Percentiles rank a stretch among this genome's conserved stretches.
These are phyloP conservation scores for Botia kubotai DNA, from an alignment of 2,797 vertebrate genomes.

Conservation along the genomic window DNA sequence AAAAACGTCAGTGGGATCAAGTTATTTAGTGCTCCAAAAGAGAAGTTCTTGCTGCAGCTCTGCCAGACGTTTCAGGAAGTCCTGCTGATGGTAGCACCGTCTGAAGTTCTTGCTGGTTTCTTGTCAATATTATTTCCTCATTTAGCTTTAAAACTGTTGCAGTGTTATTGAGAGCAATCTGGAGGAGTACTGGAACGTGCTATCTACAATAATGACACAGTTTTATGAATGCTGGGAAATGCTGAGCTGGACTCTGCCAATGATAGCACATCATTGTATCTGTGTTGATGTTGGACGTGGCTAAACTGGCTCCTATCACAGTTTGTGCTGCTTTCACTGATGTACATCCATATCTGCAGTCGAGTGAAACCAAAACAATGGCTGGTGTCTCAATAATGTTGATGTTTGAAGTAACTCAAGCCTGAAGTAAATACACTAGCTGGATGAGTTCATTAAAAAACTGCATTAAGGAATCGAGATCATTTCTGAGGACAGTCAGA, in stretches of 20 bases:
- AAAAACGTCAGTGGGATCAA: conserved; percentile 29
- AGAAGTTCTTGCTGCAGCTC: neutral
- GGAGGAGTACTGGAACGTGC: neutral
- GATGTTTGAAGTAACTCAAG: conserved; percentile 23
- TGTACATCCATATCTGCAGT: conserved; percentile 14
- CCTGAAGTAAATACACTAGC: conserved; percentile 26
- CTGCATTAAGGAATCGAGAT: conserved; percentile 23
- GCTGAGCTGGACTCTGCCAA: conserved; percentile 1
- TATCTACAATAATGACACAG: neutral
- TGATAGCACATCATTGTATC: conserved; percentile 22
- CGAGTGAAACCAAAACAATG: conserved; percentile 28
- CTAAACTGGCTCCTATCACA: conserved; percentile 8
- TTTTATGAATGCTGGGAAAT: conserved; percentile 26
- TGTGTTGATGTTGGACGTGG: neutral
- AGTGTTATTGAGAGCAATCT: neutral
- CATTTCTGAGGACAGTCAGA: conserved; percentile 28
- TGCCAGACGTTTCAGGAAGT: neutral
- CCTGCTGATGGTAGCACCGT: neutral
- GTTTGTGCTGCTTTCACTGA: neutral
- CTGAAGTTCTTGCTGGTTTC: neutral
- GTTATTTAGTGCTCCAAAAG: conserved; percentile 6
- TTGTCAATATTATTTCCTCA: conserved; percentile 10
- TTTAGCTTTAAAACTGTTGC: neutral
- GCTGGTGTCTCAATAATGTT: conserved; percentile 31
- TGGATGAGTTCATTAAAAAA: conserved; percentile 14